Evolutionary conservation across 2,888 invertebrate species (phyloP).

Genomic region (Stenurella melanura): DNA sequence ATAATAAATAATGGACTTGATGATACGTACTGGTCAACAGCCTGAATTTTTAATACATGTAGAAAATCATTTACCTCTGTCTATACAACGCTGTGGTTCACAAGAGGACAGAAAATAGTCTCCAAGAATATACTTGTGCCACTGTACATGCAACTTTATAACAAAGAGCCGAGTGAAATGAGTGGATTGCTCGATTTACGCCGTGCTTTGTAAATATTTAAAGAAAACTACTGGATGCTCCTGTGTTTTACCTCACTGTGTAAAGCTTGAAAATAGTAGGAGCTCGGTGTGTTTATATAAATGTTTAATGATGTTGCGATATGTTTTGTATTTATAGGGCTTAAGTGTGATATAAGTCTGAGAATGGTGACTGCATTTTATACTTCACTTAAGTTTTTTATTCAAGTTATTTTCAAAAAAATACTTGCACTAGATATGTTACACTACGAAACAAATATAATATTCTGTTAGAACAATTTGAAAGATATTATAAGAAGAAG

Average conservation of each 20-base stretch:
- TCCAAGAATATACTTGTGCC: not conserved
- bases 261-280: not conserved
- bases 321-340: slow-evolving; percentile 7
- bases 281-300: not conserved
- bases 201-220: slow-evolving; percentile 27
- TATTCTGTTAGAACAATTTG: too few species aligned
- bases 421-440: too few species aligned
- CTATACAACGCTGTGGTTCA: not conserved
- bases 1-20: not conserved
- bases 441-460: too few species aligned
- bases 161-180: slow-evolving; percentile 7
- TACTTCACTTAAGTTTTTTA: too few species aligned
- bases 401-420: too few species aligned
- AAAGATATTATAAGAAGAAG: too few species aligned
- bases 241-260: not conserved
- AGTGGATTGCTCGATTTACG: slow-evolving; percentile 27
- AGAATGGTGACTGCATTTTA: too few species aligned
- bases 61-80: not conserved
- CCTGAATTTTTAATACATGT: not conserved
- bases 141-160: not conserved
- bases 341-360: not conserved
- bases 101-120: not conserved
- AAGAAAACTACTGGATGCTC: slow-evolving; percentile 1
- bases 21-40: not conserved
- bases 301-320: not conserved